Evolutionary conservation across 2,888 invertebrate species (phyloP).

Genomic region (Trachelus troglodyta): DNA sequence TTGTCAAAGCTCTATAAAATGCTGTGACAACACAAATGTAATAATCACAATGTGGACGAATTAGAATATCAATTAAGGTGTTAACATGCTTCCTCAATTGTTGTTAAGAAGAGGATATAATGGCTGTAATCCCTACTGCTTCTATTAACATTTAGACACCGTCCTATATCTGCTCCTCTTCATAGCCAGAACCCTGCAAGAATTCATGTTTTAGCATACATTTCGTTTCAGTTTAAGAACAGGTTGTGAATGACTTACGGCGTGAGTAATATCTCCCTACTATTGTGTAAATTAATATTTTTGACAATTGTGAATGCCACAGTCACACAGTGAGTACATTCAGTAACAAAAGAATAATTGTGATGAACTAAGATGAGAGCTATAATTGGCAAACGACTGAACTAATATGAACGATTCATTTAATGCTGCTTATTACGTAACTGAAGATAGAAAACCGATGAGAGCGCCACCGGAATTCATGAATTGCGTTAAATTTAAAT

Average conservation of each 20-base stretch:
- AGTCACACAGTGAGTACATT: background rate
- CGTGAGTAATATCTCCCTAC: background rate
- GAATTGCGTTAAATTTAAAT: background rate
- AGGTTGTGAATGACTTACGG: background rate
- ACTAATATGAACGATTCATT: background rate
- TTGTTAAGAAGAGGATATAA: background rate
- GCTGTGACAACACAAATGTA: background rate
- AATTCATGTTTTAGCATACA: background rate
- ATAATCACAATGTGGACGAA: background rate
- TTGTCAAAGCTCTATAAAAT: background rate
- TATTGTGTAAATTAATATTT: background rate
- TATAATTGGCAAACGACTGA: background rate
- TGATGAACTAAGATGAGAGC: background rate
- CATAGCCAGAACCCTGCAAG: background rate
- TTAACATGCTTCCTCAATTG: background rate
- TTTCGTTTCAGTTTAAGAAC: background rate
- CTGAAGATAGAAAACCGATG: background rate
- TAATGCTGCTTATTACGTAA: too few species aligned
- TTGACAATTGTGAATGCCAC: background rate
- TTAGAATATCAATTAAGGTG: background rate
- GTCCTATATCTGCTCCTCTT: background rate
- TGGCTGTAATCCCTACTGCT: background rate
- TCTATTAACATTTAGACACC: background rate
- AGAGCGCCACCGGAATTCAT: background rate
- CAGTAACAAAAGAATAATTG: background rate